phyloP scores from a whole-genome alignment of 2,113 vertebrate species.

The Prietella phreatophila region DNA sequence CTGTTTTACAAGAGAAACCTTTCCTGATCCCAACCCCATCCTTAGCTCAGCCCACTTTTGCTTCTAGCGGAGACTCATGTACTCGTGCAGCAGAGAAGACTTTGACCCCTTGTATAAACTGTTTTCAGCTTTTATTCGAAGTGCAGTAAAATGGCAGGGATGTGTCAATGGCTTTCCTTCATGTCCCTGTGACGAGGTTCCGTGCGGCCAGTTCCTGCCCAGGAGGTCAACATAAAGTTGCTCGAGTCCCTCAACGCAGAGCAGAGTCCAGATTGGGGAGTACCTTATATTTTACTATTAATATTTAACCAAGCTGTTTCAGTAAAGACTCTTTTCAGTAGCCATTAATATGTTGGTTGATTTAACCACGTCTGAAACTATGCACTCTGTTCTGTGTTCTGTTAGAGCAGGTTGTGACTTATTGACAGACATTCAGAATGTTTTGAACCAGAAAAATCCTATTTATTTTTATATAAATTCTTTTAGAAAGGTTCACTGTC shows the following conservation, averaged over 20 bases:
- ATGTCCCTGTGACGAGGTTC: slow-evolving; percentile 61
- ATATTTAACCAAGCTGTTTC: slow-evolving; percentile 16
- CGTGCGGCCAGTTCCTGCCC: not conserved
- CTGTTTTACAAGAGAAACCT: not conserved
- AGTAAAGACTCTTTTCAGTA: not conserved
- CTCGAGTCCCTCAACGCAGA: not conserved
- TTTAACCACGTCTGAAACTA: not conserved
- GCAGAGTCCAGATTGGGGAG: slow-evolving; percentile 27
- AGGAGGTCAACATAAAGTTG: not conserved
- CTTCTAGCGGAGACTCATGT: not conserved
- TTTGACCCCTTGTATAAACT: slow-evolving; percentile 21
- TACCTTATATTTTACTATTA: slow-evolving; percentile 35
- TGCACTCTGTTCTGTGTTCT: not conserved
- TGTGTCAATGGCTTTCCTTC: slow-evolving; percentile 70
- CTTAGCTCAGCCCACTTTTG: slow-evolving; percentile 31
- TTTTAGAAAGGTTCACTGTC: not conserved
- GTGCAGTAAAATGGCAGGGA: slow-evolving; percentile 1
- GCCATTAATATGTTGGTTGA: not conserved
- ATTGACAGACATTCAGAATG: not conserved
- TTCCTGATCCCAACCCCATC: slow-evolving; percentile 5
- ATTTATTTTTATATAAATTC: not conserved
- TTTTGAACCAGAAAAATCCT: not conserved
- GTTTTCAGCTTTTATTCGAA: slow-evolving; percentile 26
- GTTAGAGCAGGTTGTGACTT: not conserved
- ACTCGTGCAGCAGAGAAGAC: not conserved